Conservation (phyloP, 2,113 vertebrate genomes). For the Daphoenositta chrysoptera region DNA sequence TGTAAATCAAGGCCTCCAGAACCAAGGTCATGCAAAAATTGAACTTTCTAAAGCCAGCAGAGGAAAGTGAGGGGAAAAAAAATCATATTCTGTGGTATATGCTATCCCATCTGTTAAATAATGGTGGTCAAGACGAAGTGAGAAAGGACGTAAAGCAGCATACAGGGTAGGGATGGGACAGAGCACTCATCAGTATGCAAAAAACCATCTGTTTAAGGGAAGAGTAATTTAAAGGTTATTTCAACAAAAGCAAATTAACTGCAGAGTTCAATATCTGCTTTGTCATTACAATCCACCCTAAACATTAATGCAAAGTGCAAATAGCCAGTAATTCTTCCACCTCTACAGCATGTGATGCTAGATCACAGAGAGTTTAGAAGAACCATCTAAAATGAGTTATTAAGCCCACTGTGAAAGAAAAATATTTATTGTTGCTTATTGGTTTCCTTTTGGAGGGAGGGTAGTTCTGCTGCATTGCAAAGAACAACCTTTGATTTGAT, state of each 20-base stretch:
- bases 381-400: slow-evolving; percentile 5
- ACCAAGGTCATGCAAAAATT: slow-evolving; percentile 11
- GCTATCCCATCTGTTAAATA: not conserved
- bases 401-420: not conserved
- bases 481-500: not conserved
- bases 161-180: not conserved
- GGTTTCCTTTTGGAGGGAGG: not conserved
- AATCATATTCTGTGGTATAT: not conserved
- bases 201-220: slow-evolving; percentile 6
- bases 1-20: slow-evolving; percentile 31
- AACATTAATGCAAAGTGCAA: slow-evolving; percentile 20
- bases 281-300: slow-evolving; percentile 1
- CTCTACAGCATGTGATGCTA: not conserved
- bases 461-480: not conserved
- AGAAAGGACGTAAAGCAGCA: not conserved
- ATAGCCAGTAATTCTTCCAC: not conserved
- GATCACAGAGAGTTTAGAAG: not conserved
- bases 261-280: slow-evolving; percentile 17
- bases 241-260: slow-evolving; percentile 27
- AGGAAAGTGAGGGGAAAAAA: not conserved
- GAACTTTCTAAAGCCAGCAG: slow-evolving; percentile 1
- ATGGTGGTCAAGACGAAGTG: not conserved
- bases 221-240: slow-evolving; percentile 45
- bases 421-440: slow-evolving; percentile 11
- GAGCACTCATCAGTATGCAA: not conserved